phyloP scores from a whole-genome alignment of 2,113 vertebrate genomes.

The Psettodes erumei region DNA sequence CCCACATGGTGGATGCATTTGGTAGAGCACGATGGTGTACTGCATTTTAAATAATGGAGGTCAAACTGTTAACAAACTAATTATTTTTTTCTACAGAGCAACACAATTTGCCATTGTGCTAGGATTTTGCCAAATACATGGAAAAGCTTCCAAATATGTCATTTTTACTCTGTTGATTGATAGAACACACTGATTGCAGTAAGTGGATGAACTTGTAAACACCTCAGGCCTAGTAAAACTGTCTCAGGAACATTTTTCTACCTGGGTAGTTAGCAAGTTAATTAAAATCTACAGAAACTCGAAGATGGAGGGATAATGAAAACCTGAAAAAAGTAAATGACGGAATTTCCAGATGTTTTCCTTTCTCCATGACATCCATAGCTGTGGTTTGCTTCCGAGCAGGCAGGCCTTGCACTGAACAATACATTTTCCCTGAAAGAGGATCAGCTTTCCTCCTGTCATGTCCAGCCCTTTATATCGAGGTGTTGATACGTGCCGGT shows the following conservation, averaged over 20 bases:
- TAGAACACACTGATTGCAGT: not conserved
- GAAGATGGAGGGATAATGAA: not conserved
- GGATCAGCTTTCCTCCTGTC: constrained; percentile 62
- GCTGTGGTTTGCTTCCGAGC: constrained; percentile 21
- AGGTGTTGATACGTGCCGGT: constrained; percentile 67
- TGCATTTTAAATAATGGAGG: not conserved
- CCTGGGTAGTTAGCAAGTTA: not conserved
- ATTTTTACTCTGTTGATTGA: not conserved
- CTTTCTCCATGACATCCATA: constrained; percentile 3
- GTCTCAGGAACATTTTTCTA: not conserved
- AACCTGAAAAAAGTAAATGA: not conserved
- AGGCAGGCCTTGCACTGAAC: constrained; percentile 23
- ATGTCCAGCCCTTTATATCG: constrained; percentile 67
- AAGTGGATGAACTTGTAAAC: not conserved
- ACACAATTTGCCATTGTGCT: not conserved
- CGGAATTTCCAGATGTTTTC: not conserved
- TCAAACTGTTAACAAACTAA: not conserved
- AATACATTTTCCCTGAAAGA: constrained; percentile 40
- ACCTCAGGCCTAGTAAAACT: not conserved
- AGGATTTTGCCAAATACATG: not conserved
- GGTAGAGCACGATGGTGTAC: not conserved
- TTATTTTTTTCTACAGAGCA: not conserved
- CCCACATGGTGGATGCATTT: not conserved
- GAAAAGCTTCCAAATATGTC: not conserved
- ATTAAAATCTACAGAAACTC: not conserved